Evolutionary conservation across 2,113 vertebrate genomes (phyloP).

Genomic region (Myotis yumanensis): DNA sequence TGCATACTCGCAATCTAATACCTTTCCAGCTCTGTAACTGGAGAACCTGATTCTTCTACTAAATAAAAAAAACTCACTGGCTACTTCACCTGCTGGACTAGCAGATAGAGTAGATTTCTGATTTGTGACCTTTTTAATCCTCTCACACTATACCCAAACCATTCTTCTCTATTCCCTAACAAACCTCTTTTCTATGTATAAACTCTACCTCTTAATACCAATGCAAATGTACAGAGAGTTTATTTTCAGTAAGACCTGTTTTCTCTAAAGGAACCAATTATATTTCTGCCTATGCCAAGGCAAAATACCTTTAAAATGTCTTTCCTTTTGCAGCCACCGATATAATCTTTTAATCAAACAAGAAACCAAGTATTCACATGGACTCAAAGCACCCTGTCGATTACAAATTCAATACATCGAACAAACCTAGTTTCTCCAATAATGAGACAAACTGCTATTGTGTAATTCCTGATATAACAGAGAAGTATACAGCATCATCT

Average conservation of each 20-base stretch:
- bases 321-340: neutral
- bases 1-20: conserved; percentile 12
- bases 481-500: neutral
- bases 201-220: neutral
- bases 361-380: neutral
- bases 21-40: neutral
- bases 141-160: neutral
- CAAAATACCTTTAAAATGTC: conserved; percentile 4
- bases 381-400: neutral
- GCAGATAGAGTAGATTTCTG: neutral
- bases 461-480: neutral
- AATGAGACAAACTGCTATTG: neutral
- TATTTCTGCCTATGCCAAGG: neutral
- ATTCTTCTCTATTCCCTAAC: neutral
- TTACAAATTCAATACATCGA: neutral
- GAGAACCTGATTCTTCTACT: neutral
- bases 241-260: neutral
- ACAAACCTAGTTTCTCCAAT: neutral
- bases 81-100: neutral
- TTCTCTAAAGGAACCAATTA: neutral
- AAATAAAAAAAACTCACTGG: neutral
- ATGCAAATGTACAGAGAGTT: neutral
- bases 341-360: conserved; percentile 28
- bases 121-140: neutral
- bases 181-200: neutral